Base-by-base conservation (phyloP, 2,113 vertebrate species). In the Tragulus kanchil region DNA sequence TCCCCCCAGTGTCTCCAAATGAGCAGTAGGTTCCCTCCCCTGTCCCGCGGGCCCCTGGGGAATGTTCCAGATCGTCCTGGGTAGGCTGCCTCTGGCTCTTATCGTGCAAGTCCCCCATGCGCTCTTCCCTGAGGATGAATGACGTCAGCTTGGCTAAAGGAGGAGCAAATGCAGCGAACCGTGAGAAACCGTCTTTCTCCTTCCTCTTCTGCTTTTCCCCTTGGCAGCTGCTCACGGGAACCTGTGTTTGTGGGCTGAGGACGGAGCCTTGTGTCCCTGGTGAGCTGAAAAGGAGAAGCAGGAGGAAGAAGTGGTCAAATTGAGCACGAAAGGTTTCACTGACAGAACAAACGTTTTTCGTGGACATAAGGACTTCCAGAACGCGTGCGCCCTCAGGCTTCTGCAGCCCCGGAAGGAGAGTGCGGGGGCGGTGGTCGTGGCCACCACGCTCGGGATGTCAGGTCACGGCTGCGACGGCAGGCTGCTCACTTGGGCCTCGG, bases 221-320 rank as follows among this genome's bases (percentile, higher is more conserved):
- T 93, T 97, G 96, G 97, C 96, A 93, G 59, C 7, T 65, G 31
- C 92, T 85, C 97, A 36, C 50, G 67, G 84, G 95, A 91, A 95
- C 26, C 73, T 65, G 90, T 42, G 69, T 85, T 67, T 94, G 21
- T 26, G 75, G 94, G 93, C 36, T 50, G 50, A 95, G 65, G 87
- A 81, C 67, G 56, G 83, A 48, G 69, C 75, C 92, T 88, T 82
- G 92, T 23, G 62, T 36, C 67, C 4, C 4, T 36, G 52, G 58
- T 61, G 69, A 6, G 64, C 59, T 92, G 84, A 71, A 67, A 75
- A 52, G 65, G 26, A 59, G 50, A 23, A 28, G 59, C 11, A 48
- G 36, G 89, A 64, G 67, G 93, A 67, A 64, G 95, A 64, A 19
- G 45, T 1, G 5, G 28, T 56, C 23, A 31, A 56, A 31, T 1